phyloP scores from a whole-genome alignment of 2,113 vertebrate genomes.

The Cephalopterus ornatus region DNA sequence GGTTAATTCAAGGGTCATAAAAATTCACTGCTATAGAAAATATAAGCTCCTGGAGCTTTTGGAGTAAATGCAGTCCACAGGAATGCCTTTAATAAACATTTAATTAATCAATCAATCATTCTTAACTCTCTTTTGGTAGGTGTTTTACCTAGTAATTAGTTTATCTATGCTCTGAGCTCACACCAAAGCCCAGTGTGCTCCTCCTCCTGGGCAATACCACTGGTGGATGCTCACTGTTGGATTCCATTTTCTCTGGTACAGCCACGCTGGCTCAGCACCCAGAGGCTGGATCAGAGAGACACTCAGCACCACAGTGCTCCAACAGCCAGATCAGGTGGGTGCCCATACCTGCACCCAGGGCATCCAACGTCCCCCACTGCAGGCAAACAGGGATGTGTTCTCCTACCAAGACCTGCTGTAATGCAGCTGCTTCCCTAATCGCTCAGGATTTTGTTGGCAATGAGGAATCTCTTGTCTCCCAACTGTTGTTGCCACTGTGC shows the following conservation, averaged over 20 bases:
- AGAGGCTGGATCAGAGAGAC: not conserved
- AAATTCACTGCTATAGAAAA: not conserved
- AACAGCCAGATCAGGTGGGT: not conserved
- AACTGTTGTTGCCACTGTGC: not conserved
- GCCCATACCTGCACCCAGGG: not conserved
- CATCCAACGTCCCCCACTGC: accelerated
- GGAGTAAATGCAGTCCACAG: not conserved
- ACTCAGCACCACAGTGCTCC: not conserved
- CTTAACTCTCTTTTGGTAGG: not conserved
- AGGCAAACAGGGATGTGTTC: not conserved
- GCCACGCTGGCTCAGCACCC: accelerated
- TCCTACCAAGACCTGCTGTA: not conserved
- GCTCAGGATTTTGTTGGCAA: accelerated
- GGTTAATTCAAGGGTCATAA: not conserved
- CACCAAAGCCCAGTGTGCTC: not conserved
- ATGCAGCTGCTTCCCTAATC: not conserved
- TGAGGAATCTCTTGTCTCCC: not conserved
- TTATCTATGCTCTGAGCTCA: not conserved
- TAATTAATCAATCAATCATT: not conserved
- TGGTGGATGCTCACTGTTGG: accelerated
- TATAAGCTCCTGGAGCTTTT: not conserved
- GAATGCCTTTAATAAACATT: not conserved
- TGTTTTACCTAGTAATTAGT: not conserved
- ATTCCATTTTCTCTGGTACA: not conserved
- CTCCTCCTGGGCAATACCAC: not conserved